Conservation (phyloP, 2,888 invertebrate genomes). For the Dascillus cervinus region DNA sequence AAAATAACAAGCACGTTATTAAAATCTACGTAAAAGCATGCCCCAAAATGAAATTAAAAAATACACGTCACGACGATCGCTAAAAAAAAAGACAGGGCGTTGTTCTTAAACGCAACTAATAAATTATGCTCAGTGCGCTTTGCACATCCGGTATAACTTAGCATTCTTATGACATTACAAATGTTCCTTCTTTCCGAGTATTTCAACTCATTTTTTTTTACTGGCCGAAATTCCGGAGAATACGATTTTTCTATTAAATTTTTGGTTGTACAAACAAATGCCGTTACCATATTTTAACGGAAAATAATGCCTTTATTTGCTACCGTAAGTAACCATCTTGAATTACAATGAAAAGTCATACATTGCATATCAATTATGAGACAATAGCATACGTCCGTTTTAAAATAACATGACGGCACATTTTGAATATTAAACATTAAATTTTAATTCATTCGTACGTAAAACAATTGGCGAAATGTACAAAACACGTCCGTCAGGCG, state of each 20-base stretch:
- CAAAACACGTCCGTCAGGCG: too few relatives aligned
- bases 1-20: too few relatives aligned
- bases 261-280: too few relatives aligned
- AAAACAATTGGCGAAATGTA: constrained; percentile 12
- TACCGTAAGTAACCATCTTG: constrained; percentile 20
- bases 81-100: constrained; percentile 6
- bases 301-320: constrained; percentile 3
- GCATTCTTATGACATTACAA: constrained; percentile 4
- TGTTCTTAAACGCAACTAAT: constrained; percentile 5
- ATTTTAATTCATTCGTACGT: constrained; percentile 12
- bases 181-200: too few relatives aligned
- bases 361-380: constrained; percentile 19
- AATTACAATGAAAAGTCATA: constrained; percentile 19
- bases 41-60: too few relatives aligned
- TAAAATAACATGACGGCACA: constrained; percentile 12
- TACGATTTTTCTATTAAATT: too few relatives aligned
- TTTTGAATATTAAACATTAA: constrained; percentile 14
- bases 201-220: too few relatives aligned
- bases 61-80: too few relatives aligned
- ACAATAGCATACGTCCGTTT: constrained; percentile 19
- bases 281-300: not conserved
- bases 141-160: constrained; percentile 18
- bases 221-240: too few relatives aligned
- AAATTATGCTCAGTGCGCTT: constrained; percentile 18
- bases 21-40: too few relatives aligned